Evolutionary conservation across 1,140 invertebrate genomes (phyloP).

Genomic region (Prorops nasuta): DNA sequence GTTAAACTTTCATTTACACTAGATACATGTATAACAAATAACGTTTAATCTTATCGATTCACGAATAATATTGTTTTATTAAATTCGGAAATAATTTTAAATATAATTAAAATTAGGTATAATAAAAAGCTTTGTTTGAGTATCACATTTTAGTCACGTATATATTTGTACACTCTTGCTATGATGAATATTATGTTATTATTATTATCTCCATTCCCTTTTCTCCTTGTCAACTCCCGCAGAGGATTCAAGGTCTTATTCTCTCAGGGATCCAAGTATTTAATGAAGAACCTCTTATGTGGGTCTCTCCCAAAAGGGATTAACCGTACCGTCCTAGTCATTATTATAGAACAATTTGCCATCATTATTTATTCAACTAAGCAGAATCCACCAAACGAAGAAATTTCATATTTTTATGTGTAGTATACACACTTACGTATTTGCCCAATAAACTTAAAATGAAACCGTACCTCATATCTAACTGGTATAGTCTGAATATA

Average conservation of each 20-base stretch:
- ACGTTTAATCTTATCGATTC: no score
- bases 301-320: constrained; percentile 20
- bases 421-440: no score
- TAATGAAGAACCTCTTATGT: constrained; percentile 33
- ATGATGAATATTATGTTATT: constrained; percentile 13
- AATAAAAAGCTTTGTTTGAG: no score
- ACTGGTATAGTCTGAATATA: no score
- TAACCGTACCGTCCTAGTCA: constrained; percentile 19
- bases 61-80: no score
- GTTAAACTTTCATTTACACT: no score
- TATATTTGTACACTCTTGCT: no score
- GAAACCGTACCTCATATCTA: no score
- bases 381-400: neutral
- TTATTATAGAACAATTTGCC: constrained; percentile 26
- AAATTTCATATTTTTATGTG: neutral
- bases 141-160: no score
- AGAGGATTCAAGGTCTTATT: constrained; percentile 9
- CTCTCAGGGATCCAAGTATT: constrained; percentile 23
- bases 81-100: no score
- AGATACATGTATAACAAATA: no score
- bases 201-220: constrained; percentile 29
- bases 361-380: constrained; percentile 34
- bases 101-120: no score
- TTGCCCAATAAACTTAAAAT: neutral
- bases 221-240: constrained; percentile 14